Evolutionary conservation across 2,888 invertebrate species (phyloP).

Genomic region (Cosmia pyralina): DNA sequence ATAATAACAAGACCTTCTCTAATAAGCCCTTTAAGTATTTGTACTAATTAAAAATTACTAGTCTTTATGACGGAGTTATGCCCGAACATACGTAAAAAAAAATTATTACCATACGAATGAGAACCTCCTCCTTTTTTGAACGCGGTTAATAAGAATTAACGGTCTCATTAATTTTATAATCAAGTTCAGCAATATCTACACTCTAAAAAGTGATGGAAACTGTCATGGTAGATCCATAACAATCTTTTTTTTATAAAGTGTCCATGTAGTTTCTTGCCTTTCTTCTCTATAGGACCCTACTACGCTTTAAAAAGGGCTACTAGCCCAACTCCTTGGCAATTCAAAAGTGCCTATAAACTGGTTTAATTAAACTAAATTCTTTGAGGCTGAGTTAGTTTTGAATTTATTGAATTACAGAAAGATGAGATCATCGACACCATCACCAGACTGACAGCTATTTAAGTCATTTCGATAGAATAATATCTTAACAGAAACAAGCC

Average conservation of each 20-base stretch:
- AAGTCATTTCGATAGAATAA: neutral
- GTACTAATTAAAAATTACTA: too few species aligned
- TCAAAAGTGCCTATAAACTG: too few species aligned
- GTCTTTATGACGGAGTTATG: too few species aligned
- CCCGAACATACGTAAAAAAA: too few species aligned
- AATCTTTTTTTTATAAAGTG: neutral
- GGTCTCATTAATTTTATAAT: neutral
- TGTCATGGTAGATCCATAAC: too few species aligned
- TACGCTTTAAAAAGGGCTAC: neutral
- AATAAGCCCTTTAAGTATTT: too few species aligned
- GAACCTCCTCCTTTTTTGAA: too few species aligned
- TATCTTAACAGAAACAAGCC: neutral
- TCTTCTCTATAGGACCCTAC: neutral
- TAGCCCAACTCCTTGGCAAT: neutral
- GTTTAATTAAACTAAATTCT: too few species aligned
- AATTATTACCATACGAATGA: too few species aligned
- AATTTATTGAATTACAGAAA: neutral
- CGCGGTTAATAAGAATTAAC: neutral
- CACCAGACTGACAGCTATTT: too few species aligned
- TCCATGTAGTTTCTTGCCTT: neutral
- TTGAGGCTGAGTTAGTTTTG: too few species aligned
- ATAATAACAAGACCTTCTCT: too few species aligned
- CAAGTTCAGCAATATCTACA: neutral
- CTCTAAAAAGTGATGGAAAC: neutral
- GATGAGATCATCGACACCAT: neutral